Conservation (phyloP, 2,113 vertebrate species). For the Macroglossus sobrinus region DNA sequence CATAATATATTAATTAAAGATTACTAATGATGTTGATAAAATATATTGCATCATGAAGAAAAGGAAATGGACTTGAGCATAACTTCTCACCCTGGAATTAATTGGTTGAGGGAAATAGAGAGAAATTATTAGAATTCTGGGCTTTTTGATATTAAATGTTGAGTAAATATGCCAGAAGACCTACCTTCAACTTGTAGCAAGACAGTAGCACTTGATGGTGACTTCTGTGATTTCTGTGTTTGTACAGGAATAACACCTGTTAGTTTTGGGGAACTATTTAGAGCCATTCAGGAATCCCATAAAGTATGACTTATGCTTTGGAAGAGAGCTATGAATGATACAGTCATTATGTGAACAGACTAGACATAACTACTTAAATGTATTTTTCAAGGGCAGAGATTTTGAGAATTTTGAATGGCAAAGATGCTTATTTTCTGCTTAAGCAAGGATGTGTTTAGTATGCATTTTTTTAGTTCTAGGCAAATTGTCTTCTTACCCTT, state of each 20-base stretch:
- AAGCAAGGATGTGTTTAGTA: not conserved
- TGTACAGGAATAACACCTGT: not conserved
- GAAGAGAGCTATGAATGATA: not conserved
- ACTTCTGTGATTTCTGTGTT: not conserved
- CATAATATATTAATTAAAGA: conserved; percentile 68
- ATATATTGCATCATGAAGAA: not conserved
- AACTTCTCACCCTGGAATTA: conserved; percentile 12
- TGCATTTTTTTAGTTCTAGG: not conserved
- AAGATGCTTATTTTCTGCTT: conserved; percentile 33
- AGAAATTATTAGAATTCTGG: not conserved
- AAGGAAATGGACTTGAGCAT: not conserved
- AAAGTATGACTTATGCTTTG: not conserved
- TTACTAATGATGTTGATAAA: conserved; percentile 30
- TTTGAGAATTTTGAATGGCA: not conserved
- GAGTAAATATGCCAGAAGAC: not conserved
- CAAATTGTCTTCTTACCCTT: not conserved
- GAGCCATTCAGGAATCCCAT: not conserved
- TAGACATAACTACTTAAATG: not conserved
- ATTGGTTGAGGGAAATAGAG: not conserved
- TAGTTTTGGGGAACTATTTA: not conserved
- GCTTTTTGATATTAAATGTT: not conserved
- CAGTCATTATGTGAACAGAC: not conserved
- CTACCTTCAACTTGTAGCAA: not conserved
- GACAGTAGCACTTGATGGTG: not conserved
- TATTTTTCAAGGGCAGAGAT: conserved; percentile 34